Conservation (phyloP, 2,113 vertebrate genomes). For the Oncorhynchus clarkii region DNA sequence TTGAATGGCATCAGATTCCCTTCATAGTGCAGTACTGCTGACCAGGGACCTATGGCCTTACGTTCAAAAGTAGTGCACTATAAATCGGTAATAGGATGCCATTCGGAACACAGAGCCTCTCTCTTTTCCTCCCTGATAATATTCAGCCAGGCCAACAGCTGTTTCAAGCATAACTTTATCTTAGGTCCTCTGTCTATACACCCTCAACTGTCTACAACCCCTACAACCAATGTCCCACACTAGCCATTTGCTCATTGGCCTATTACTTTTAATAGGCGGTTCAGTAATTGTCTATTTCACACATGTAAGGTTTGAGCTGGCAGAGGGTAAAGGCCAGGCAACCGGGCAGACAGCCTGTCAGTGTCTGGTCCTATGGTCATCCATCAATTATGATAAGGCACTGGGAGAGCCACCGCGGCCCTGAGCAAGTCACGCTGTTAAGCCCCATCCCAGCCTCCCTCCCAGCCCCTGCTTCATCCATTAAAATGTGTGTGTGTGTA, state of each 20-base stretch:
- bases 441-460: conserved; percentile 55
- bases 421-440: conserved; percentile 76
- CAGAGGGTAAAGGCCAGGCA: conserved; percentile 93
- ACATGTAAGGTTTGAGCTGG: conserved; percentile 93
- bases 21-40: too few relatives aligned
- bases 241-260: conserved; percentile 94
- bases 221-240: conserved; percentile 73
- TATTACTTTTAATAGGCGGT: conserved; percentile 89
- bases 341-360: conserved; percentile 89
- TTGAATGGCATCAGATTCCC: too few relatives aligned
- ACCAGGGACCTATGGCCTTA: too few relatives aligned
- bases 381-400: conserved; percentile 97
- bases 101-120: conserved; percentile 15
- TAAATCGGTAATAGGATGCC: too few relatives aligned
- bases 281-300: conserved; percentile 99
- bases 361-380: conserved; percentile 78
- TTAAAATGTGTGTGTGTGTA: conserved; percentile 46
- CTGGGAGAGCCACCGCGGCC: conserved; percentile 75
- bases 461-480: conserved; percentile 51
- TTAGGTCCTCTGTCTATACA: conserved; percentile 74
- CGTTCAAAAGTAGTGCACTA: too few relatives aligned
- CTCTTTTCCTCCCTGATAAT: conserved; percentile 17
- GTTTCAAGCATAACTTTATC: conserved; percentile 83
- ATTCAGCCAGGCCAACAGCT: conserved; percentile 72
- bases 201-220: conserved; percentile 72